These are phyloP conservation scores for Orientallactaga bullata DNA, from an alignment of 2,113 vertebrate species.

Conservation along the genomic window DNA sequence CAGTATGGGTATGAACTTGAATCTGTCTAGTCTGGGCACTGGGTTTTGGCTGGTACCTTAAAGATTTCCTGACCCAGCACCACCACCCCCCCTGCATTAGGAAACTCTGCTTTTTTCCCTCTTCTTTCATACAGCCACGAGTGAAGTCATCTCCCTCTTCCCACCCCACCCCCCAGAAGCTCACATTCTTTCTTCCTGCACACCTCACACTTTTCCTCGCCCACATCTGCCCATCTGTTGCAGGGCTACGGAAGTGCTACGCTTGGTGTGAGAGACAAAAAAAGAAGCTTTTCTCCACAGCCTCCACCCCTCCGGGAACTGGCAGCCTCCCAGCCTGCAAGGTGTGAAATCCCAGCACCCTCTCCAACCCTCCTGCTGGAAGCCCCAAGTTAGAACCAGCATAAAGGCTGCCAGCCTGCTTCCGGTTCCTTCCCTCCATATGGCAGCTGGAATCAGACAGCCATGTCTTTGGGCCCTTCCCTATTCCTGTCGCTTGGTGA, in stretches of 20 bases:
- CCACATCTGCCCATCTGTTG: constrained; percentile 71
- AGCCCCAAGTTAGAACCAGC: constrained; percentile 52
- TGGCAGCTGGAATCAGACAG: constrained; percentile 5
- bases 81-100: not conserved
- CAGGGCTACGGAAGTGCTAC: constrained; percentile 56
- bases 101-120: not conserved
- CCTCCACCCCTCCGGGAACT: not conserved
- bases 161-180: not conserved
- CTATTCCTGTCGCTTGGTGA: not conserved
- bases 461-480: not conserved
- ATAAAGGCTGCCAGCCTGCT: constrained; percentile 30
- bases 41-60: not conserved
- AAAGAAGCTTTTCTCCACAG: constrained; percentile 66
- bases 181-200: constrained; percentile 57
- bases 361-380: constrained; percentile 14
- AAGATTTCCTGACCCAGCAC: not conserved
- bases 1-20: not conserved
- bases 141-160: accelerated
- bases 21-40: not conserved
- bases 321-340: constrained; percentile 63
- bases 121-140: not conserved
- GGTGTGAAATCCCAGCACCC: constrained; percentile 68
- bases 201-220: constrained; percentile 60
- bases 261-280: constrained; percentile 63
- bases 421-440: not conserved